Evolutionary conservation across 2,797 vertebrate genomes (phyloP), one percentile per base, ranked within the genome.

Genomic region (Hippoglossus hippoglossus): DNA sequence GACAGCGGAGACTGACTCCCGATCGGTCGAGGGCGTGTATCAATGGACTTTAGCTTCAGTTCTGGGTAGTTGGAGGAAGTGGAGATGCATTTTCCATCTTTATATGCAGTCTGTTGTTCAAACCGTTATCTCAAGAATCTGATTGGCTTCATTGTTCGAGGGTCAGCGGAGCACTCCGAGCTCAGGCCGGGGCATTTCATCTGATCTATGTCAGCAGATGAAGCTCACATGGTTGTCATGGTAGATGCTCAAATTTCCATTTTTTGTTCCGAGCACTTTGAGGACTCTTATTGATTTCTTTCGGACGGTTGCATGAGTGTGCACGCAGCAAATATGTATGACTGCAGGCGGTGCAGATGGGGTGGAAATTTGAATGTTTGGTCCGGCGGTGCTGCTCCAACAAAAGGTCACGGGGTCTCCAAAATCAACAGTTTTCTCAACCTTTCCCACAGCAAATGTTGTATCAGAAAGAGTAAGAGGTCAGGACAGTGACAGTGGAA

Each of bases 371-470:
- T 63, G 6, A 73, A 68, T 34, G 60, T 71, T 76, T 65, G 47
- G 49, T 54, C 36, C 22, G 0, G 41, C 24, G 46, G 19, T 67
- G 50, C 54, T 65, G 67, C 36, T 46, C 5, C n/a, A 62, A 21
- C 49, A 72, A 67, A 36, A 90, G 87, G 84, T 82, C 83, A 82
- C 21, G 1, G 53, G 39, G 78, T 89, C 62, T 72, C 39, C 58
- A 46, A 67, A 83, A 78, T 73, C 73, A 70, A 71, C 70, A 62
- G 63, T 65, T 65, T 51, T 13, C 47, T 55, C 25, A 12, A 15
- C n/a, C 56, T 63, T 61, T 81, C 56, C 15, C 19, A 60, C 65
- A 24, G 56, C 56, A 65, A 76, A 64, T 65, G 59, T 22, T 73
- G 25, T 24, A 58, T 46, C 41, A 28, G 63, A 75, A 63, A 70